Evolutionary conservation across 2,888 invertebrate species (phyloP).

Genomic region (Aproaerema taeniolella): DNA sequence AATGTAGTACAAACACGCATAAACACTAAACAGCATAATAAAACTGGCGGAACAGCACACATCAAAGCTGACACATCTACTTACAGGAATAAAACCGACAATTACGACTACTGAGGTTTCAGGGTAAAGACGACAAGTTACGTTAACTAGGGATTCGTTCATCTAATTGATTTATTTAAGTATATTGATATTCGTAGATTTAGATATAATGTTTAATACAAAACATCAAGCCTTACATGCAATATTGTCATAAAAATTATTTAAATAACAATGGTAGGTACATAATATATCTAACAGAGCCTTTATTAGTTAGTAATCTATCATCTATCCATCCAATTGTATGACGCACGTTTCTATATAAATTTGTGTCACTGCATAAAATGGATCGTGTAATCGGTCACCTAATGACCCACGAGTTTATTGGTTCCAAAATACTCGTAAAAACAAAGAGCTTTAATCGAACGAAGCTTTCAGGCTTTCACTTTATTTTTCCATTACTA

Average conservation of each 20-base stretch:
- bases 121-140: too few species aligned
- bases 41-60: constrained; percentile 19
- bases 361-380: background rate
- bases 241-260: constrained; percentile 5
- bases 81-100: constrained; percentile 9
- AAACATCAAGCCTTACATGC: constrained; percentile 8
- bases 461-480: constrained; percentile 37
- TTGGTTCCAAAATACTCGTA: constrained; percentile 40
- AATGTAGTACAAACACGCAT: constrained; percentile 14
- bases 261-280: background rate
- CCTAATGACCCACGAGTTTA: constrained; percentile 23
- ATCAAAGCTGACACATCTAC: constrained; percentile 15
- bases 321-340: background rate
- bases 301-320: background rate
- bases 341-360: background rate
- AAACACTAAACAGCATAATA: constrained; percentile 15
- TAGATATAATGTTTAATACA: too few species aligned
- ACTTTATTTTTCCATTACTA: constrained; percentile 49
- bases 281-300: background rate
- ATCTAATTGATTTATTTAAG: background rate
- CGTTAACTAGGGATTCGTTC: too few species aligned
- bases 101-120: constrained; percentile 6
- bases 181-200: background rate
- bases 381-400: constrained; percentile 11
- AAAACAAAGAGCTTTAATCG: constrained; percentile 53